phyloP scores from a whole-genome alignment of 2,113 vertebrate genomes.

The Mirounga angustirostris region DNA sequence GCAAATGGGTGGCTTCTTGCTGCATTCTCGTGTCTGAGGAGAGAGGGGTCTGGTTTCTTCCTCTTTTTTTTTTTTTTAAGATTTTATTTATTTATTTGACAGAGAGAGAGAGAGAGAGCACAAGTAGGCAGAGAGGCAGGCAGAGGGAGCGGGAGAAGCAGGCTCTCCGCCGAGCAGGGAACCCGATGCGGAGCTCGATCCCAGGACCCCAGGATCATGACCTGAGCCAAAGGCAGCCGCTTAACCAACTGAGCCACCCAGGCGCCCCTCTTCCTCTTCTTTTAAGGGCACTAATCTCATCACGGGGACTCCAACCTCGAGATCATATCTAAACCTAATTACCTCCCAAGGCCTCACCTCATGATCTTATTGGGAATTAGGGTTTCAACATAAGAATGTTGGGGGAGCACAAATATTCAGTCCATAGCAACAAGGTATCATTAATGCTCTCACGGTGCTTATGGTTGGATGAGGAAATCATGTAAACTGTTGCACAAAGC shows the following conservation, averaged over 20 bases:
- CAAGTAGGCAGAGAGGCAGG: no score
- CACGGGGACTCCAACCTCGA: neutral
- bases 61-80: neutral
- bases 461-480: neutral
- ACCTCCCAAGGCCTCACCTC: neutral
- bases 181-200: no score
- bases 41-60: neutral
- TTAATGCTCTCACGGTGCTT: neutral
- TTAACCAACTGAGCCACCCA: no score
- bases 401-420: neutral
- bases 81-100: no score
- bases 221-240: no score
- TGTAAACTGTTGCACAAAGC: neutral
- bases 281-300: neutral
- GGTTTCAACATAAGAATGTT: neutral
- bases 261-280: neutral
- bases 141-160: no score
- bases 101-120: no score
- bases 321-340: neutral
- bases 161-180: no score
- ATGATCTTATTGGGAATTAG: neutral
- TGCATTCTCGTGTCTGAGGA: neutral
- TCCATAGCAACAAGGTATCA: neutral
- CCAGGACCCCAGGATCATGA: no score
- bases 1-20: neutral